phyloP scores from a whole-genome alignment of 2,888 invertebrate species.

The Embidobia sp. region DNA sequence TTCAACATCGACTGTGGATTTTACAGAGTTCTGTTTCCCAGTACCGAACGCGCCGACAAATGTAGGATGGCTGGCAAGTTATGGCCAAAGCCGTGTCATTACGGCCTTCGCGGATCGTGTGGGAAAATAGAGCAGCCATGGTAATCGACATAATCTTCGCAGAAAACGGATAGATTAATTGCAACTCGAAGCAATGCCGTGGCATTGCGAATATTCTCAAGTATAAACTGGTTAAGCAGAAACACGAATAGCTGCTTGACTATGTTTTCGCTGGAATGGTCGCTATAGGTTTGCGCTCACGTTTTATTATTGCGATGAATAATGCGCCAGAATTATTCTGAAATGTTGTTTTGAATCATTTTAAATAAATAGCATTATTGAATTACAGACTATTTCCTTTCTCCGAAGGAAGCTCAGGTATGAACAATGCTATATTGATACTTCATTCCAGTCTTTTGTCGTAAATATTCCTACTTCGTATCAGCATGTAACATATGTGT shows the following conservation, averaged over 20 bases:
- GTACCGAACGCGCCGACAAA: constrained; percentile 33
- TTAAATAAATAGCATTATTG: too few species aligned
- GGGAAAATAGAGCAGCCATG: constrained; percentile 56
- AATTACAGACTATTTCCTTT: too few species aligned
- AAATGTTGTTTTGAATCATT: not conserved
- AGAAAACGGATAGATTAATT: constrained; percentile 55
- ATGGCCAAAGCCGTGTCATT: constrained; percentile 32
- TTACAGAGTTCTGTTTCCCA: constrained; percentile 2
- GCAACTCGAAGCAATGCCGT: constrained; percentile 26
- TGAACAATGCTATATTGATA: too few species aligned
- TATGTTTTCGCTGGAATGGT: constrained; percentile 27
- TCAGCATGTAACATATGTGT: too few species aligned
- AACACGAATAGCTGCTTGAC: constrained; percentile 34
- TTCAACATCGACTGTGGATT: too few species aligned
- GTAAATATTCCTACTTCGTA: too few species aligned
- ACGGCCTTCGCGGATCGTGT: constrained; percentile 24
- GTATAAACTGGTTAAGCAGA: constrained; percentile 32
- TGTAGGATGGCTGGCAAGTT: constrained; percentile 19
- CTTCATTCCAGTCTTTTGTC: too few species aligned
- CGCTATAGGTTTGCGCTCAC: not conserved
- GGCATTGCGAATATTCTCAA: constrained; percentile 14
- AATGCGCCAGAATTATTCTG: too few species aligned
- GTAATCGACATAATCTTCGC: constrained; percentile 27
- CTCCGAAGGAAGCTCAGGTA: too few species aligned
- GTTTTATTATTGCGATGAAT: not conserved